A percentile compares a stretch with the other conserved stretches of the same genome.
These are phyloP conservation scores for Epinotia nisella DNA, from an alignment of 2,888 invertebrate species.

Conservation along the genomic window DNA sequence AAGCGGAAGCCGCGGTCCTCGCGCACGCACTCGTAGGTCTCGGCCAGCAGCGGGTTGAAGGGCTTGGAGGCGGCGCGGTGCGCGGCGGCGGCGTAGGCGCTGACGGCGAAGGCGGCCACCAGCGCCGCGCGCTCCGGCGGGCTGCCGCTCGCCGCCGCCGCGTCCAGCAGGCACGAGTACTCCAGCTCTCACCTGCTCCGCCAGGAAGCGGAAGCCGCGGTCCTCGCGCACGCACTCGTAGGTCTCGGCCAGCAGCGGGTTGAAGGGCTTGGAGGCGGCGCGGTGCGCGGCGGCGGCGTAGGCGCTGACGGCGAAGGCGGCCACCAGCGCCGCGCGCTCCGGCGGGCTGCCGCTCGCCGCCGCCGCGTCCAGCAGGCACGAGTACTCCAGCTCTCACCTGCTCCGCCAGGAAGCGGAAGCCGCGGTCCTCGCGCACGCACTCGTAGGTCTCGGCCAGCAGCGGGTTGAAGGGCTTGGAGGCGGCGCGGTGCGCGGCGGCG, in stretches of 20 bases:
- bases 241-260: constrained; percentile 92
- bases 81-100: constrained; percentile 89
- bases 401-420: constrained; percentile 91
- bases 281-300: constrained; percentile 90
- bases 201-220: constrained; percentile 90
- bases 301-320: constrained; percentile 92
- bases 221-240: constrained; percentile 92
- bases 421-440: constrained; percentile 90
- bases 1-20: constrained; percentile 92
- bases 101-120: constrained; percentile 92
- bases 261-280: constrained; percentile 93
- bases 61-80: constrained; percentile 93
- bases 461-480: constrained; percentile 94
- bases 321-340: constrained; percentile 90
- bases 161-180: too few relatives aligned
- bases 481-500: constrained; percentile 89
- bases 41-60: constrained; percentile 92
- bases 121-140: constrained; percentile 90
- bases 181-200: constrained; percentile 90
- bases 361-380: too few relatives aligned
- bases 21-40: constrained; percentile 92
- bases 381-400: too few relatives aligned
- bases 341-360: constrained; percentile 86
- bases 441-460: constrained; percentile 93
- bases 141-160: constrained; percentile 87